These are phyloP conservation scores for Artemia franciscana DNA, from an alignment of 1,140 invertebrate species.

Conservation along the genomic window DNA sequence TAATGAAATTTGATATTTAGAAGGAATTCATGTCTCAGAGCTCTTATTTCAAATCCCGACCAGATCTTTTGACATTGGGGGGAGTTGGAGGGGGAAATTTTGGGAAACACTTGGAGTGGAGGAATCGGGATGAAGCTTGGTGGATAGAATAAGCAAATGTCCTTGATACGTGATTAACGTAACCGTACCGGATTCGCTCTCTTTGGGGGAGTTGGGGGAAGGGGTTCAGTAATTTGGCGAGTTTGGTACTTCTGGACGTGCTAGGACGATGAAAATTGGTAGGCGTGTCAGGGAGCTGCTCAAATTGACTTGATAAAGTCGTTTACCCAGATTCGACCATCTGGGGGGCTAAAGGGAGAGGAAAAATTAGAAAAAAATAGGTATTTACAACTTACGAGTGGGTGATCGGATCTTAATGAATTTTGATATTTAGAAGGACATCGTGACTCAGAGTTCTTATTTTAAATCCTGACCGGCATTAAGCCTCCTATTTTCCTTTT, in stretches of 20 bases:
- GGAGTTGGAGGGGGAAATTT: too few species aligned
- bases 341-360: neutral
- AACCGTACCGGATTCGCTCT: too few species aligned
- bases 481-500: neutral
- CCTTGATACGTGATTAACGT: too few species aligned
- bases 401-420: neutral
- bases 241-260: neutral
- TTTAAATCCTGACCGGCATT: neutral
- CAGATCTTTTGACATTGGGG: too few species aligned
- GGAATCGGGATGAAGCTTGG: too few species aligned
- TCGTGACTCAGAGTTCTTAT: neutral
- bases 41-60: too few species aligned
- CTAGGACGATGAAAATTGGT: neutral
- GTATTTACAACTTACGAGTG: neutral
- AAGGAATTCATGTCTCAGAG: too few species aligned
- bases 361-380: neutral
- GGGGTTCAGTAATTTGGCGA: too few species aligned
- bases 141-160: too few species aligned
- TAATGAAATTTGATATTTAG: too few species aligned
- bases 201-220: too few species aligned
- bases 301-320: neutral
- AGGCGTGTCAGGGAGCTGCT: neutral
- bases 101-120: too few species aligned
- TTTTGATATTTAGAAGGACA: neutral
- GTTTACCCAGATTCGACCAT: neutral